These are phyloP conservation scores for Leptatherina wallacei DNA, from an alignment of 2,797 vertebrate genomes.

Conservation along the genomic window DNA sequence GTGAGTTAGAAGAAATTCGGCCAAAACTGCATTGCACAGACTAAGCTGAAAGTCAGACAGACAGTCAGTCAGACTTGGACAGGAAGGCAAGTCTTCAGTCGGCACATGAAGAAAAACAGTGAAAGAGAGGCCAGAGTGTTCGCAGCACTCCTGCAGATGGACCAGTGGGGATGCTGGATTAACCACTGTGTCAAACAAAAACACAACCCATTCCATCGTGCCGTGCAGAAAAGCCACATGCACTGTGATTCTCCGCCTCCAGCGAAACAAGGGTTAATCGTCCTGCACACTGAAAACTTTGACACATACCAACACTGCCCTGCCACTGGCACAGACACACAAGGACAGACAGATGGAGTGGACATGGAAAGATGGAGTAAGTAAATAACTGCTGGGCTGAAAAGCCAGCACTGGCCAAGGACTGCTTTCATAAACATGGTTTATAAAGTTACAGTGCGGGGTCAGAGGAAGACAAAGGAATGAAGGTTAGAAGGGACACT, in stretches of 20 bases:
- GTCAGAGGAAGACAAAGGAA: neutral
- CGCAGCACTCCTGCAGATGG: slow-evolving; percentile 68
- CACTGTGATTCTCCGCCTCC: slow-evolving; percentile 78
- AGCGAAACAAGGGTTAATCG: slow-evolving; percentile 78
- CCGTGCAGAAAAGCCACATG: slow-evolving; percentile 86
- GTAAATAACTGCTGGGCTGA: slow-evolving; percentile 38
- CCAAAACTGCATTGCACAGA: slow-evolving; percentile 67
- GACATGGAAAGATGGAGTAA: slow-evolving; percentile 60
- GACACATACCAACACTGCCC: slow-evolving; percentile 72
- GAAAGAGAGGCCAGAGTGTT: slow-evolving; percentile 50
- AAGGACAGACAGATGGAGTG: slow-evolving; percentile 21
- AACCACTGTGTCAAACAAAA: slow-evolving; percentile 67
- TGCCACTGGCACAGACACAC: slow-evolving; percentile 75
- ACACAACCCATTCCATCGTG: slow-evolving; percentile 64
- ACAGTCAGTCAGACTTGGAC: slow-evolving; percentile 56
- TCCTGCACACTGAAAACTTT: slow-evolving; percentile 53
- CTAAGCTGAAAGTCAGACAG: slow-evolving; percentile 61
- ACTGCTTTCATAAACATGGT: slow-evolving; percentile 27
- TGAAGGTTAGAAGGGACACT: neutral
- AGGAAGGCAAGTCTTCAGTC: slow-evolving; percentile 54
- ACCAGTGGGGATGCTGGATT: slow-evolving; percentile 75
- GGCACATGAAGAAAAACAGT: slow-evolving; percentile 40
- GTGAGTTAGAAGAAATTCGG: slow-evolving; percentile 40
- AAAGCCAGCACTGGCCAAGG: slow-evolving; percentile 26
- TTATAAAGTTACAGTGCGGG: neutral